These are phyloP conservation scores for Criorhina ranunculi DNA, from an alignment of 2,888 invertebrate genomes.

Conservation along the genomic window DNA sequence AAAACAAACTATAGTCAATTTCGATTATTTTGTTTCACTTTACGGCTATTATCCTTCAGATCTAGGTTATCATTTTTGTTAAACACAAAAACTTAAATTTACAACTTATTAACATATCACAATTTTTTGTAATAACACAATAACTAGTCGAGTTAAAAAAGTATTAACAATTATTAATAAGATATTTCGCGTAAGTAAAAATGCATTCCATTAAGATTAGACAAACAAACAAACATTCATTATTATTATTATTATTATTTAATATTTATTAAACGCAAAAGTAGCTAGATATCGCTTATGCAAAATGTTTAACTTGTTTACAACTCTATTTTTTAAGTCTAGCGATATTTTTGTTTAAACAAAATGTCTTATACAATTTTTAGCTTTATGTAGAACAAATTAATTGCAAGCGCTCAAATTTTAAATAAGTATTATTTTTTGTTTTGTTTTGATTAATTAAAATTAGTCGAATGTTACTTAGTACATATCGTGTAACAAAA, in stretches of 20 bases:
- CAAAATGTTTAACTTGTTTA: not conserved
- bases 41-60: too few relatives aligned
- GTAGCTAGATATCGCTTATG: not conserved
- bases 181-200: not conserved
- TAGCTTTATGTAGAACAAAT: not conserved
- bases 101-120: too few relatives aligned
- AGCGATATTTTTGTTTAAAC: not conserved
- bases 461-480: not conserved
- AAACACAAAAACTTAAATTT: too few relatives aligned
- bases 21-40: too few relatives aligned
- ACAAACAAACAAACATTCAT: not conserved
- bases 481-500: conserved; percentile 17
- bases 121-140: not conserved
- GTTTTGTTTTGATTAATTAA: not conserved
- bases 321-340: not conserved
- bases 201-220: not conserved
- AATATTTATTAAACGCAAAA: not conserved
- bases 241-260: not conserved
- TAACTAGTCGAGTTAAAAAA: not conserved
- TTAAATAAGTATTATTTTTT: not conserved
- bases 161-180: not conserved
- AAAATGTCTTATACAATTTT: not conserved
- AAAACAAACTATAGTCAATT: too few relatives aligned
- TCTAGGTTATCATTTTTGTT: too few relatives aligned
- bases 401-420: conserved; percentile 30